Evolutionary conservation across 2,113 vertebrate species (phyloP).

Genomic region (Hydropotes inermis): DNA sequence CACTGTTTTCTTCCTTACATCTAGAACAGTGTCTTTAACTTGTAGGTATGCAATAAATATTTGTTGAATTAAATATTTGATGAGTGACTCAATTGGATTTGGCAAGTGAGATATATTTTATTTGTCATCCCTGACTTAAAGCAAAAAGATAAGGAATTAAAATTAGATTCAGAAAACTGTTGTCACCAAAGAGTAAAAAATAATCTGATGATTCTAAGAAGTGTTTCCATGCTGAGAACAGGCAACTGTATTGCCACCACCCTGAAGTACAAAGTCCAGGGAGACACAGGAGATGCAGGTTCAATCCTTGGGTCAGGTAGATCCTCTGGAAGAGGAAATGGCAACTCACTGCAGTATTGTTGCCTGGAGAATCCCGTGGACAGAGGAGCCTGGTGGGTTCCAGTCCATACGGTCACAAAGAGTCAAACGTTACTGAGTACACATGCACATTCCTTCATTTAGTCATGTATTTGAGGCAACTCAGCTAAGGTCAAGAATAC

Average conservation of each 20-base stretch:
- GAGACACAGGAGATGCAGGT: too few relatives aligned
- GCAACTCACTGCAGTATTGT: too few relatives aligned
- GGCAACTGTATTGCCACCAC: not conserved
- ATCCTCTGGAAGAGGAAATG: too few relatives aligned
- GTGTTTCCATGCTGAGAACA: not conserved
- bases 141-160: slow-evolving; percentile 15
- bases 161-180: not conserved
- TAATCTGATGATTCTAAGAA: not conserved
- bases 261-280: not conserved
- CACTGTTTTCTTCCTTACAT: not conserved
- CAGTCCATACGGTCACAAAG: too few relatives aligned
- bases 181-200: not conserved
- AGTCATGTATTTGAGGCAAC: not conserved
- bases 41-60: not conserved
- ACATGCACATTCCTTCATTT: not conserved
- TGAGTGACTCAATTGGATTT: not conserved
- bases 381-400: too few relatives aligned
- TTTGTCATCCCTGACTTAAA: not conserved
- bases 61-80: not conserved
- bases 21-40: not conserved
- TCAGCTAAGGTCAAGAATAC: not conserved
- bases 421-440: not conserved
- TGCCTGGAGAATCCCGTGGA: too few relatives aligned
- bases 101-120: not conserved
- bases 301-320: too few relatives aligned